Evolutionary conservation across 2,797 vertebrate species (phyloP), one percentile per base, ranked within the genome.

Genomic region (Diglossa cyanea): DNA sequence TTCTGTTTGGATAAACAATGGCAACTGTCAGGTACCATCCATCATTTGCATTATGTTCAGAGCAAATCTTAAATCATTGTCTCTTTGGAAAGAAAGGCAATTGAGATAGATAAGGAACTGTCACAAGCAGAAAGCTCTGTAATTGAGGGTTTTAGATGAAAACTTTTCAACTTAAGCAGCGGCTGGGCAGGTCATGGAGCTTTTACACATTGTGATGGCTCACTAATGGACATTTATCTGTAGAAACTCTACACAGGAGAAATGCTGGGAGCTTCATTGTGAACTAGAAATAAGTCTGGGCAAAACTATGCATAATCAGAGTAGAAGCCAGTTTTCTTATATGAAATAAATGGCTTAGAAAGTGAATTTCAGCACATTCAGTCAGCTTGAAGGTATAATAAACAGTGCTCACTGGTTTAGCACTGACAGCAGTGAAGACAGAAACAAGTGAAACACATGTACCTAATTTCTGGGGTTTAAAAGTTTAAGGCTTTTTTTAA

Each of bases 11-110:
- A 92, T 66, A 97, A 96, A 98, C 97, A 98, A 97, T 96, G 94
- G 97, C 71, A 86, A 96, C 83, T 94, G 96, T 74, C 97, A 97
- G 93, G 73, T 86, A 88, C 93, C 95, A 98, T 97, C 67, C 35
- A 98, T 98, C 97, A 96, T 78, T 92, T 83, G 42, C 79, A 51
- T 95, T 87, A 74, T 67, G 80, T 74, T 83, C 45, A 81, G 75
- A 97, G 91, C 48, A 86, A 96, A 96, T 87, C 97, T 94, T 98
- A 97, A 97, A 97, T 98, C 97, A 98, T 66, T 95, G 97, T 97
- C 96, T 85, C 94, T 93, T 93, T 68, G 58, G 77, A 96, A 97
- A 97, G 96, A 94, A 95, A 92, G 68, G 83, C 96, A 97, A 98
- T 95, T 76, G 96, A 98, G 97, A 98, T 76, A 95, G 97, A 98